Percentiles rank a stretch among this genome's conserved stretches.
Evolutionary conservation across 2,113 vertebrate genomes (phyloP).

Genomic region (Chitala chitala): DNA sequence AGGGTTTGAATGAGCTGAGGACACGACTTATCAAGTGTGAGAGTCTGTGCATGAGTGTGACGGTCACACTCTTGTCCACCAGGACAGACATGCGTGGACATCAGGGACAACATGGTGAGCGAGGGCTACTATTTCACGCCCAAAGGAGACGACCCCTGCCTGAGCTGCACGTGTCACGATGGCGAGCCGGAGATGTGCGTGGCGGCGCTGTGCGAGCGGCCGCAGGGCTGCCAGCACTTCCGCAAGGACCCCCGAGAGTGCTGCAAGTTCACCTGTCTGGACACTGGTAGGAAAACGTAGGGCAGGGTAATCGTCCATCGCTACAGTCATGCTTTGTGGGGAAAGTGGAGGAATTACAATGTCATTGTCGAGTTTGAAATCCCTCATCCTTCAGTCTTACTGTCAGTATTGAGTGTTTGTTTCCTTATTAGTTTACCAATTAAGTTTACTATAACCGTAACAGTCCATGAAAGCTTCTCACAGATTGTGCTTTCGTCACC

Average conservation of each 20-base stretch:
- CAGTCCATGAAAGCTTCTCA: no score
- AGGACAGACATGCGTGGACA: slow-evolving; percentile 97
- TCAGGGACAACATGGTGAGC: slow-evolving; percentile 92
- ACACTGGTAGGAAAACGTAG: slow-evolving; percentile 71
- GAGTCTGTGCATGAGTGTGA: not conserved
- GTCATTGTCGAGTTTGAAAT: no score
- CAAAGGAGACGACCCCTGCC: slow-evolving; percentile 92
- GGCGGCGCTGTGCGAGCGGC: slow-evolving; percentile 87
- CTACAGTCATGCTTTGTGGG: no score
- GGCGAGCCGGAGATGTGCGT: slow-evolving; percentile 97
- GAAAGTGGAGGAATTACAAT: no score
- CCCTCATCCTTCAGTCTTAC: no score
- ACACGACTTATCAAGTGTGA: no score
- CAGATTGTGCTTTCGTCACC: no score
- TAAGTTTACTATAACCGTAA: no score
- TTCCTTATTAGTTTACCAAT: no score
- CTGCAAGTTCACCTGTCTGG: slow-evolving; percentile 95
- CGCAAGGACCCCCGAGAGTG: slow-evolving; percentile 95
- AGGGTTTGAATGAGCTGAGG: no score
- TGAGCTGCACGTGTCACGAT: slow-evolving; percentile 94
- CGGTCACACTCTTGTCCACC: not conserved
- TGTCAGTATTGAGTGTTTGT: no score
- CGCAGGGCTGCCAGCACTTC: slow-evolving; percentile 90
- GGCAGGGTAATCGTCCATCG: no score
- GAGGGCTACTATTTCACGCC: slow-evolving; percentile 98